A percentile compares a stretch with the other conserved stretches of the same genome.
These are phyloP conservation scores for Corvus cornix DNA, from an alignment of 2,113 vertebrate species.

Conservation along the genomic window DNA sequence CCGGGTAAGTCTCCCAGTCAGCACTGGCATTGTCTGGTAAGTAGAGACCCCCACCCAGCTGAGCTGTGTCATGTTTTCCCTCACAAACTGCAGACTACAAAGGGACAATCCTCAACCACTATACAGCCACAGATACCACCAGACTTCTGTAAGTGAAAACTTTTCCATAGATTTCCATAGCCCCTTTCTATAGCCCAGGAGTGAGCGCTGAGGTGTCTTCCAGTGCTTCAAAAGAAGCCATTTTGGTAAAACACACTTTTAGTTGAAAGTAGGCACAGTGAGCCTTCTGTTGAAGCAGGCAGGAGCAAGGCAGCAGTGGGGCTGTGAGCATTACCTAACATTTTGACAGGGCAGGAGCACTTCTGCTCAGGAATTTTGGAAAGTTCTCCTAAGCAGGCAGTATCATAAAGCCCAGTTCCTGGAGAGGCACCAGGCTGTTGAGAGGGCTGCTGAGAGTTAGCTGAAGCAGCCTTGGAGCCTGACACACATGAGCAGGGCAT, in stretches of 20 bases:
- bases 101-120: neutral
- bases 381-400: neutral
- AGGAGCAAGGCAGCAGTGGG: neutral
- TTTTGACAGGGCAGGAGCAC: neutral
- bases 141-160: neutral
- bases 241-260: neutral
- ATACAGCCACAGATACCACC: neutral
- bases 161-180: neutral
- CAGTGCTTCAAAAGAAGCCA: neutral
- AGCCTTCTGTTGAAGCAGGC: neutral
- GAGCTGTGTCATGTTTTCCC: accelerated
- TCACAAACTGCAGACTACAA: neutral
- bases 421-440: neutral
- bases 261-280: neutral
- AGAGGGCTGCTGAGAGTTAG: neutral
- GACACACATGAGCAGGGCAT: accelerated
- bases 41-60: neutral
- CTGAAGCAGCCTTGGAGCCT: neutral
- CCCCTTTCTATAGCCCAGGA: neutral
- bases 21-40: neutral
- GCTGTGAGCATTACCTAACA: neutral
- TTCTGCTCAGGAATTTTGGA: neutral
- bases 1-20: neutral
- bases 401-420: neutral
- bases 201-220: neutral